A percentile compares a stretch with the other conserved stretches of the same genome.
These are phyloP conservation scores for Bombylius major DNA, from an alignment of 2,888 invertebrate species.

Conservation along the genomic window DNA sequence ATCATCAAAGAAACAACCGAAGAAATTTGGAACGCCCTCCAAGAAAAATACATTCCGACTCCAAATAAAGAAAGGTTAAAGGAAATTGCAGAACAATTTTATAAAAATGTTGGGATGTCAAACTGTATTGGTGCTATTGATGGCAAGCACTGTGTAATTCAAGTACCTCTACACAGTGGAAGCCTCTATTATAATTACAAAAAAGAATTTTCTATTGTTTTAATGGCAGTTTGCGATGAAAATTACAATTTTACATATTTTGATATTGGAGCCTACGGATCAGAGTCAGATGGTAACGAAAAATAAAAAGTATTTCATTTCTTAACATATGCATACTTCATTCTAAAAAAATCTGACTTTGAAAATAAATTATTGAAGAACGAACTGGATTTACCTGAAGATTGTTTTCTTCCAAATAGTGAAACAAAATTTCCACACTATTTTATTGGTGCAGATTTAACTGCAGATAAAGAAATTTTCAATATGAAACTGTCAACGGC, in stretches of 20 bases:
- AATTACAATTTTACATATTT: conserved; percentile 14
- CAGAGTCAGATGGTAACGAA: conserved; percentile 9
- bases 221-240: conserved; percentile 14
- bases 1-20: conserved; percentile 1
- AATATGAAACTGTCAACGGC: too few species aligned
- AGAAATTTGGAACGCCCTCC: neutral
- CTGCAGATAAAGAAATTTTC: too few species aligned
- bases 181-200: conserved; percentile 17
- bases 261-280: conserved; percentile 14
- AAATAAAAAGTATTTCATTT: too few species aligned
- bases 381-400: too few species aligned
- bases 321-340: too few species aligned
- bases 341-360: too few species aligned
- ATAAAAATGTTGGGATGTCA: conserved; percentile 16
- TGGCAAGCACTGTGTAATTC: conserved; percentile 18
- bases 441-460: too few species aligned
- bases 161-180: conserved; percentile 16
- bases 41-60: neutral
- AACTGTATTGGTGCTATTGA: conserved; percentile 19
- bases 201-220: conserved; percentile 13
- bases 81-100: conserved; percentile 10
- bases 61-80: neutral
- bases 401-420: too few species aligned
- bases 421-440: too few species aligned
- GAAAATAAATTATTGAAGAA: too few species aligned